Evolutionary conservation across 2,888 invertebrate species (phyloP), one percentile per base, ranked within the genome.

Genomic region (Limnephilus marmoratus): DNA sequence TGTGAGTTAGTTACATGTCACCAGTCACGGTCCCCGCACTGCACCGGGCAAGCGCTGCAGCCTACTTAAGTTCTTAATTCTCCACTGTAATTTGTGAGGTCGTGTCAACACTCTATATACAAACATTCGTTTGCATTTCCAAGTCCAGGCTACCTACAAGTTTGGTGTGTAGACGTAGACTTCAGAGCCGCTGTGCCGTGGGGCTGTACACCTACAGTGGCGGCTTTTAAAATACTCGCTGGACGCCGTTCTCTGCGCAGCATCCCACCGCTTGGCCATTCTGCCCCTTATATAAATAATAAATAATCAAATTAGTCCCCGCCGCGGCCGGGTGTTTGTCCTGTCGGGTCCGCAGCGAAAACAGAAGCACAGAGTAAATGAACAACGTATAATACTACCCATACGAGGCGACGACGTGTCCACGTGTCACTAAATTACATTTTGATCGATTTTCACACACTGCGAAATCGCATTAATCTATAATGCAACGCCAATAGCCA

Each of bases 251-350:
- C 31, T 34, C 31, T 2, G 24, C 24, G 37, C 85, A 9, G 7
- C 31, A 31, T 29, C 7, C 24, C 85, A 1, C 37, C 18, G 18
- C 31, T 9, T 85, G 13, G 85, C 18, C 85, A 24, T 37, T n/a
- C 12, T 18, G 24, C 41, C 24, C 85, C 37, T 85, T 85, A 37
- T 85, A 85, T 37, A 85, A 85, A 85, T 85, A 85, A 85, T 37
- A 37, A 85, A 85, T 37, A 85, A 85, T 85, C 11, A 85, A 85
- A 85, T 85, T 85, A 85, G 85, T 85, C 85, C 85, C 85, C 37
- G 85, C 85, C 41, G 85, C 13, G 45, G 45, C 45, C 45, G 85
- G 3, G 34, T 13, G 34, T 85, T 85, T 29, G 37, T 34, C 31
- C 4, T 11, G 85, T 7, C 9, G 12, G 31, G 3, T 13, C 49